Evolutionary conservation across 2,797 vertebrate genomes (phyloP).

Genomic region (Lacerta bilineata): DNA sequence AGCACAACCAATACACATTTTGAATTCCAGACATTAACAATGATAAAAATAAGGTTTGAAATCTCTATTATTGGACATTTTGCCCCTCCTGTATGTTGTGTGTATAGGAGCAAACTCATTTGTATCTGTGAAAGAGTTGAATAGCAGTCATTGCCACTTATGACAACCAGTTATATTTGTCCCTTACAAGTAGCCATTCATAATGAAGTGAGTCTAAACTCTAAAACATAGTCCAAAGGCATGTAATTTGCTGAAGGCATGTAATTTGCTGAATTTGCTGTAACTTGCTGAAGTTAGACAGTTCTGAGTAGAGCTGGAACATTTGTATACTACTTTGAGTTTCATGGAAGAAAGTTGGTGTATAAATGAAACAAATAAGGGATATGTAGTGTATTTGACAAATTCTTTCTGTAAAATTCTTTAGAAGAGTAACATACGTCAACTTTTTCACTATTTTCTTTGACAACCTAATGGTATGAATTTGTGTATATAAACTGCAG

Average conservation of each 20-base stretch:
- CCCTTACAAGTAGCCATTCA: background rate
- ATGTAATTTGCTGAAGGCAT: too few species aligned
- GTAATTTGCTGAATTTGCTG: too few species aligned
- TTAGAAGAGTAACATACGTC: background rate
- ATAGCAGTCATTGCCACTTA: background rate
- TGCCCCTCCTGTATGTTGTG: background rate
- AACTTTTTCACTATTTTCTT: background rate
- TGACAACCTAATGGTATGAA: background rate
- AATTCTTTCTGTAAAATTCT: background rate
- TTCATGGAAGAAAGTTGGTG: background rate
- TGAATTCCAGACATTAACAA: background rate
- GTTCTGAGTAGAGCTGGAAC: background rate
- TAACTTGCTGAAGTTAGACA: background rate
- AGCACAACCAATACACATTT: background rate
- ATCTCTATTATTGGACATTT: background rate
- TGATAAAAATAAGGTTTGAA: background rate
- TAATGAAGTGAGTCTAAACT: background rate
- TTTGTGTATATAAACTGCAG: background rate
- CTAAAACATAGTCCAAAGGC: background rate
- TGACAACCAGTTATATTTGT: background rate
- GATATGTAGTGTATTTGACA: background rate
- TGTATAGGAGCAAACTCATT: background rate
- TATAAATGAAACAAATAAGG: background rate
- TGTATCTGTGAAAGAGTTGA: background rate
- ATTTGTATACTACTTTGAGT: background rate